Percentiles rank a stretch among this genome's conserved stretches.
Conservation (phyloP, 2,888 invertebrate genomes). For the Heliconius charithonia region DNA sequence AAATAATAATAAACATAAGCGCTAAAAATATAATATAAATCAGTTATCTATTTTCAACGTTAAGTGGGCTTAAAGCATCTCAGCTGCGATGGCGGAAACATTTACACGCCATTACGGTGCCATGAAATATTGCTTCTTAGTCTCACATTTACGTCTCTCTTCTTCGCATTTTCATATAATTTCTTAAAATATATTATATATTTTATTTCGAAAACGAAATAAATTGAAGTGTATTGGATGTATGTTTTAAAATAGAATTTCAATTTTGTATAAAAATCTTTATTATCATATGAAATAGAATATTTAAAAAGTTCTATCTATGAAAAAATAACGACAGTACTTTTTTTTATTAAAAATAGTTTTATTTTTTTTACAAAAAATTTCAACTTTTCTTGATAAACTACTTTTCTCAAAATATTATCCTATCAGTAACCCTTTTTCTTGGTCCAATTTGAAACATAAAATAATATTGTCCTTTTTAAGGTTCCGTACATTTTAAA, state of each 20-base stretch:
- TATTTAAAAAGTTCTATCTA: no score
- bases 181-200: neutral
- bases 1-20: neutral
- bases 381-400: no score
- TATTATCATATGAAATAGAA: no score
- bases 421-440: no score
- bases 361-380: no score
- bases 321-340: no score
- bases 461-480: no score
- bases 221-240: neutral
- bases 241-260: neutral
- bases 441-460: no score
- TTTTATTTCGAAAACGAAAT: neutral
- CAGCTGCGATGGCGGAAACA: constrained; percentile 29
- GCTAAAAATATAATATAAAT: constrained; percentile 1
- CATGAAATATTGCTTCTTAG: constrained; percentile 31
- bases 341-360: no score
- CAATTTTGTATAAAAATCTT: no score
- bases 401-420: no score
- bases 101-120: constrained; percentile 29
- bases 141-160: constrained; percentile 22
- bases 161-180: constrained; percentile 19
- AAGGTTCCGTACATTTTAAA: no score
- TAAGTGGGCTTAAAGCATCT: constrained; percentile 23
- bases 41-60: constrained; percentile 22